Percentiles rank a stretch among this genome's conserved stretches.
Conservation (phyloP, 30 jellyfish, hydroid and myxozoan genomes). For the Clytia hemisphaerica region DNA sequence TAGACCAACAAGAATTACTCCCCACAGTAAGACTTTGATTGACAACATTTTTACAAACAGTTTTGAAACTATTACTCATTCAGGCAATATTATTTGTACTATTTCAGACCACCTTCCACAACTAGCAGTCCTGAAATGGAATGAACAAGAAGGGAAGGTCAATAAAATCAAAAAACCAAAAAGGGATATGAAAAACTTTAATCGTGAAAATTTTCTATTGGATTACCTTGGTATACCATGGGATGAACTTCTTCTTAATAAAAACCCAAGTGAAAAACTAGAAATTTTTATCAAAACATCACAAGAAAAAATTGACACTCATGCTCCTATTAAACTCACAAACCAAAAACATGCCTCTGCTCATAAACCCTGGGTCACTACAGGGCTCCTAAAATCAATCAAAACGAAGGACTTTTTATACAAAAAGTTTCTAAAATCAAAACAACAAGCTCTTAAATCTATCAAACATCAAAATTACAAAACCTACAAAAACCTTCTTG, state of each 20-base stretch:
- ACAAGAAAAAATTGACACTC: background rate
- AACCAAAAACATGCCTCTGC: background rate
- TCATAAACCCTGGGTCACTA: conserved; percentile 29
- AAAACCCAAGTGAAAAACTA: too few species aligned
- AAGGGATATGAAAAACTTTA: conserved; percentile 3
- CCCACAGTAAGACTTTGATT: conserved; percentile 14
- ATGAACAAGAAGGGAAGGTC: background rate
- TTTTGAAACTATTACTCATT: background rate
- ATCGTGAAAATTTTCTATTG: background rate
- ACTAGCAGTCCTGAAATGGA: background rate
- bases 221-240: background rate
- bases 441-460: background rate
- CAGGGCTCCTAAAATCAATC: background rate
- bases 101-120: conserved; percentile 28
- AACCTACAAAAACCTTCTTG: conserved; percentile 14
- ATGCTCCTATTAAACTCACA: background rate
- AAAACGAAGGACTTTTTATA: background rate
- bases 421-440: background rate
- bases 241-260: conserved; percentile 18
- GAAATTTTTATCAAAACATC: background rate
- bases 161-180: background rate
- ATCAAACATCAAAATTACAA: conserved; percentile 15
- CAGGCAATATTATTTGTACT: background rate
- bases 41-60: conserved; percentile 8
- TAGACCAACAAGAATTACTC: conserved; percentile 31